These are phyloP conservation scores for Pterocles gutturalis DNA, from an alignment of 2,113 vertebrate genomes.

Conservation along the genomic window DNA sequence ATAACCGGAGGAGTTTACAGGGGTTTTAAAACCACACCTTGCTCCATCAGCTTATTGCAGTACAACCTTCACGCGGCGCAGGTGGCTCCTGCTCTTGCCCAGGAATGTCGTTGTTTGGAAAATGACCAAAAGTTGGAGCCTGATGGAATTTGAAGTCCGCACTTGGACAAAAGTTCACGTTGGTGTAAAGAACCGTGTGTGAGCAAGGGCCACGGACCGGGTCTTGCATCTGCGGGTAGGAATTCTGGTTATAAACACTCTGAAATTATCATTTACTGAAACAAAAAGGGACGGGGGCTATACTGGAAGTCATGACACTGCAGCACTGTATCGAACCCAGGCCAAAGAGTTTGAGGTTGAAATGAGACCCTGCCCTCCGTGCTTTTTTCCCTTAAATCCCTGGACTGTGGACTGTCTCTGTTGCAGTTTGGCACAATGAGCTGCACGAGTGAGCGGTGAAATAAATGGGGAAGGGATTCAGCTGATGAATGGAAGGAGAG, in stretches of 20 bases:
- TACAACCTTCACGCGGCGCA: accelerated
- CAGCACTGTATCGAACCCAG: not conserved
- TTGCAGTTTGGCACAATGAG: accelerated
- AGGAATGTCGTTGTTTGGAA: not conserved
- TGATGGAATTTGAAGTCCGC: not conserved
- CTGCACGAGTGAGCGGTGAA: not conserved
- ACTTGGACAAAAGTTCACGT: not conserved
- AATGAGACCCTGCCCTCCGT: accelerated
- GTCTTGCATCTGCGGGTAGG: not conserved
- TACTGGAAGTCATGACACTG: not conserved
- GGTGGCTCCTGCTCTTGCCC: not conserved
- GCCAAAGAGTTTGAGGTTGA: not conserved
- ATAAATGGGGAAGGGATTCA: accelerated
- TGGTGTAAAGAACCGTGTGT: no score
- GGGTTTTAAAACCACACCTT: accelerated
- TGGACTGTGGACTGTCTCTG: accelerated
- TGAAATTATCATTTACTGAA: not conserved
- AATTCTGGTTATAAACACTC: not conserved
- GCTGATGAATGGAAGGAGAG: not conserved
- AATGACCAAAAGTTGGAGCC: not conserved
- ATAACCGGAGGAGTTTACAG: no score
- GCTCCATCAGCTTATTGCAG: not conserved
- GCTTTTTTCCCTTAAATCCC: no score
- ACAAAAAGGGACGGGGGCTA: not conserved
- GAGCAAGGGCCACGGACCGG: accelerated